phyloP scores from a whole-genome alignment of 2,797 vertebrate genomes.

The Salarias fasciatus region DNA sequence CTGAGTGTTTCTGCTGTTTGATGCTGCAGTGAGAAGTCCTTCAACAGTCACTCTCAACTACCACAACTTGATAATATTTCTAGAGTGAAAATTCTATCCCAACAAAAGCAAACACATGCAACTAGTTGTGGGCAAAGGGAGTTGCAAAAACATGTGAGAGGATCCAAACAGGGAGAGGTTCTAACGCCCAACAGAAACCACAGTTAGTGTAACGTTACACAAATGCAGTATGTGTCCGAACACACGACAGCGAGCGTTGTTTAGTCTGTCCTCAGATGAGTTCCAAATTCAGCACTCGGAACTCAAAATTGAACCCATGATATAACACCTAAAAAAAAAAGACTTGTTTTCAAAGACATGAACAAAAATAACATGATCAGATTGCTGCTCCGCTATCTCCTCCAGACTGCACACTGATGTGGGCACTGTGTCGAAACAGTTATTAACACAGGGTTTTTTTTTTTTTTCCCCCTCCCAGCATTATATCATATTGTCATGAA shows the following conservation, averaged over 20 bases:
- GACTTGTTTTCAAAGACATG: not conserved
- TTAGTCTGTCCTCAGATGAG: conserved; percentile 1
- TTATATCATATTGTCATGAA: not conserved
- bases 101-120: not conserved
- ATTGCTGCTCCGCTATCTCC: not conserved
- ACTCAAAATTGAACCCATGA: not conserved
- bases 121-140: not conserved
- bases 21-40: too few species aligned
- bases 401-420: not conserved
- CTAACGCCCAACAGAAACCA: not conserved
- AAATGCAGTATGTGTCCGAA: not conserved
- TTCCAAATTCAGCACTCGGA: not conserved
- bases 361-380: not conserved
- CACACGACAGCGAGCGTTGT: not conserved
- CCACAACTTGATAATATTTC: too few species aligned
- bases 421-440: not conserved
- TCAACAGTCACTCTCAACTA: too few species aligned
- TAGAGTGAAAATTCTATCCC: too few species aligned
- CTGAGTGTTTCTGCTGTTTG: too few species aligned
- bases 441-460: not conserved
- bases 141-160: not conserved
- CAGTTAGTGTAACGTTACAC: not conserved
- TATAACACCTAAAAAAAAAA: not conserved
- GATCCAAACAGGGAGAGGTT: not conserved
- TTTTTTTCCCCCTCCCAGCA: too few species aligned